Conservation (phyloP, 2,888 invertebrate genomes). For the Scotopteryx bipunctaria region DNA sequence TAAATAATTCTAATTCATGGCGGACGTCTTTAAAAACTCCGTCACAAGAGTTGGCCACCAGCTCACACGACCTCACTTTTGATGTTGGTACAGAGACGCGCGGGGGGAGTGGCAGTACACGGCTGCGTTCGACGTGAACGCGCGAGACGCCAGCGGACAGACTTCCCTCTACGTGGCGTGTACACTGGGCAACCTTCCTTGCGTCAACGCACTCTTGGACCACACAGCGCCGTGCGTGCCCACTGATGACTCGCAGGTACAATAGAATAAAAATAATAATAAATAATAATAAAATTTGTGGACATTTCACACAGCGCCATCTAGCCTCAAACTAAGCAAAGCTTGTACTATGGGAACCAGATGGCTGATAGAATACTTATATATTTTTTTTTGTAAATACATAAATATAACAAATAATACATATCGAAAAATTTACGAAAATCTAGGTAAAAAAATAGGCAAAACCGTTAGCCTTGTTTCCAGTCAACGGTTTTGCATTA, state of each 20-base stretch:
- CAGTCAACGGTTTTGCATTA: too few relatives aligned
- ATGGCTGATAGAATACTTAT: too few relatives aligned
- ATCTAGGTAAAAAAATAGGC: too few relatives aligned
- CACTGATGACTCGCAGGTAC: conserved; percentile 13
- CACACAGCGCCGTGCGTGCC: conserved; percentile 32
- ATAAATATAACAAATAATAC: too few relatives aligned
- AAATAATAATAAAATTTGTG: too few relatives aligned
- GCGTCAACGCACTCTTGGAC: conserved; percentile 88
- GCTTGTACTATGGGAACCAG: too few relatives aligned
- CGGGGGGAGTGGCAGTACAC: conserved; percentile 91
- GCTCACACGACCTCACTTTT: background rate
- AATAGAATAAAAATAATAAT: background rate
- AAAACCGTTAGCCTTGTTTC: too few relatives aligned
- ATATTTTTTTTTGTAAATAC: too few relatives aligned
- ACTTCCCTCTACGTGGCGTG: conserved; percentile 96
- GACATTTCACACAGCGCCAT: too few relatives aligned
- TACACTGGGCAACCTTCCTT: conserved; percentile 90
- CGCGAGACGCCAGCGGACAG: conserved; percentile 94
- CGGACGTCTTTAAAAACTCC: background rate
- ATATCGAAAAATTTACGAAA: too few relatives aligned
- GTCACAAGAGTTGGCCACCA: background rate
- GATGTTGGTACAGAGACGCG: conserved; percentile 88
- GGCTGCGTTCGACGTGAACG: conserved; percentile 96
- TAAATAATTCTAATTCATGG: background rate
- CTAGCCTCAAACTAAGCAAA: too few relatives aligned